Evolutionary conservation across 2,113 vertebrate genomes (phyloP).

Genomic region (Porphyrio hochstetteri): DNA sequence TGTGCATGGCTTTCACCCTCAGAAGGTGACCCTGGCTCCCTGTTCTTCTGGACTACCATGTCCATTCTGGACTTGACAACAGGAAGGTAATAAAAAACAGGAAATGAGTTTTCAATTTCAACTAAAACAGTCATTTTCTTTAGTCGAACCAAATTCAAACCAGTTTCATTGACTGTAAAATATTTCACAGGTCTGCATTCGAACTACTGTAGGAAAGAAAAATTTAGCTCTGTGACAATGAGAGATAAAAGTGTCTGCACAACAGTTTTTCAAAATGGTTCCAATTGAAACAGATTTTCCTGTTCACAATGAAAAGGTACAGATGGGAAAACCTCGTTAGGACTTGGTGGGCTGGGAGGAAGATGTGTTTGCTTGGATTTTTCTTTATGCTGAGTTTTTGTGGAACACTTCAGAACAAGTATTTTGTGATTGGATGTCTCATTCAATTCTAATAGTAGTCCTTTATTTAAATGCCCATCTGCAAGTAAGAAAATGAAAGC

Average conservation of each 20-base stretch:
- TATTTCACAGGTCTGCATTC: not conserved
- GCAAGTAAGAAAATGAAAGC: not conserved
- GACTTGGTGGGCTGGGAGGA: not conserved
- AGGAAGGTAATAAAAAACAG: not conserved
- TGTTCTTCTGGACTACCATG: not conserved
- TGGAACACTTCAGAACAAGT: not conserved
- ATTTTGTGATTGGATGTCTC: not conserved
- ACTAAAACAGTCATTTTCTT: not conserved
- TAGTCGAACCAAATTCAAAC: not conserved
- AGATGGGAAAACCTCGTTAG: not conserved
- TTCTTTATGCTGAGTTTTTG: not conserved
- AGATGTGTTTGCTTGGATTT: not conserved
- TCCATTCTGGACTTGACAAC: not conserved
- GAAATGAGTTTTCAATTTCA: not conserved
- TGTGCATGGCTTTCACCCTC: not conserved
- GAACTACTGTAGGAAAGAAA: not conserved
- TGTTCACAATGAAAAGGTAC: not conserved
- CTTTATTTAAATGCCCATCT: not conserved
- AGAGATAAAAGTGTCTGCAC: not conserved
- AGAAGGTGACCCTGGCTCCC: not conserved
- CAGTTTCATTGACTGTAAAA: not conserved
- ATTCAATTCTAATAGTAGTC: not conserved
- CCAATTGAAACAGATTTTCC: not conserved
- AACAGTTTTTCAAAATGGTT: not conserved
- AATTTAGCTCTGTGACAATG: not conserved